Evolutionary conservation across 2,888 invertebrate species (phyloP).

Genomic region (Mesopsocus fuscifrons): DNA sequence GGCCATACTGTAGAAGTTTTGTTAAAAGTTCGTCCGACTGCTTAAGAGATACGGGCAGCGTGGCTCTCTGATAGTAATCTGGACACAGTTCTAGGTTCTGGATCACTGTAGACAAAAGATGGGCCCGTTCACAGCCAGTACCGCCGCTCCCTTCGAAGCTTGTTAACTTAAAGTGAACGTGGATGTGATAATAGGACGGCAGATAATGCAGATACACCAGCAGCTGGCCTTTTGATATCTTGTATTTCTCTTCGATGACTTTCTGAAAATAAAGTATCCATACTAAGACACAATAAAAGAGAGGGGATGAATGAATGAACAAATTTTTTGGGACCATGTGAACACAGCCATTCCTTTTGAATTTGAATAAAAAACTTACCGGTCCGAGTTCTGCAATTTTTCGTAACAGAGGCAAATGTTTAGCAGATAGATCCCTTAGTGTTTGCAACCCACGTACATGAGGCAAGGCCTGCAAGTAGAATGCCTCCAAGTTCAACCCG

Average conservation of each 20-base stretch:
- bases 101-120: slow-evolving; percentile 74
- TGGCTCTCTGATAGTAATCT: slow-evolving; percentile 68
- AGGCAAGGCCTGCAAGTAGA: slow-evolving; percentile 72
- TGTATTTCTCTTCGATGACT: slow-evolving; percentile 59
- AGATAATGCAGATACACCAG: slow-evolving; percentile 87
- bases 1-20: slow-evolving; percentile 37
- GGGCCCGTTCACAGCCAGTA: slow-evolving; percentile 67
- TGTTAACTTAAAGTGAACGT: slow-evolving; percentile 77
- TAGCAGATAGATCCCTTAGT: slow-evolving; percentile 57
- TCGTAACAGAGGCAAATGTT: slow-evolving; percentile 62
- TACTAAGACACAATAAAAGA: too few relatives aligned
- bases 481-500: slow-evolving; percentile 46
- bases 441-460: slow-evolving; percentile 57
- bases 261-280: slow-evolving; percentile 34
- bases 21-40: slow-evolving; percentile 55
- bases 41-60: slow-evolving; percentile 58
- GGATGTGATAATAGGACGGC: slow-evolving; percentile 92
- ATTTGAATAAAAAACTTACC: too few relatives aligned
- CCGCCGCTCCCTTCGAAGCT: slow-evolving; percentile 64
- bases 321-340: too few relatives aligned
- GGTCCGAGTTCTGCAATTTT: too few relatives aligned
- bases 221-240: slow-evolving; percentile 45
- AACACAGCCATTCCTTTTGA: too few relatives aligned
- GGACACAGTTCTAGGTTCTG: slow-evolving; percentile 65
- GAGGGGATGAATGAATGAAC: too few relatives aligned